Conservation (phyloP, 2,888 invertebrate species). For the Himalopsyche anomala region DNA sequence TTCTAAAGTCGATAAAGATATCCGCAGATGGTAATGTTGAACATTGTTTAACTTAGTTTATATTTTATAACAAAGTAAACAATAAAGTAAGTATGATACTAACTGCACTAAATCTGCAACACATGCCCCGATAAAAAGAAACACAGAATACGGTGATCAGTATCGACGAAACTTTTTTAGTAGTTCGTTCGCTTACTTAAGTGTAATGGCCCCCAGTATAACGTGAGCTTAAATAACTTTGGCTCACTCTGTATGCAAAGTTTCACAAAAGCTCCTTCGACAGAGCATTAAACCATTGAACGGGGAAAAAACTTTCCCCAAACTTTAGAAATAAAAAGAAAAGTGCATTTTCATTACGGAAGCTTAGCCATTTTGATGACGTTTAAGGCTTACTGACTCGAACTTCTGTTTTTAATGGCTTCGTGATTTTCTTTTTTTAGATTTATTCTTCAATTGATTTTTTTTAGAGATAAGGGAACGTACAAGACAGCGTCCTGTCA, state of each 20-base stretch:
- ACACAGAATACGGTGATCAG: neutral
- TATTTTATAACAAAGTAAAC: neutral
- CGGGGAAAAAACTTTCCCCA: neutral
- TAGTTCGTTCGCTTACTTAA: conserved; percentile 35
- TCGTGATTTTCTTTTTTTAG: neutral
- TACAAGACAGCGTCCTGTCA: too few species aligned
- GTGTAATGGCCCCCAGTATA: conserved; percentile 47
- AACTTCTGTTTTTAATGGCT: conserved; percentile 11
- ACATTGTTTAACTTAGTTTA: too few species aligned
- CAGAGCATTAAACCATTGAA: conserved; percentile 34
- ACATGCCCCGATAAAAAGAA: neutral
- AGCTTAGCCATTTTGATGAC: neutral
- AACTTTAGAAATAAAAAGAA: conserved; percentile 33
- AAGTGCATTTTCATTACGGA: conserved; percentile 27
- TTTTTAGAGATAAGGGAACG: too few species aligned
- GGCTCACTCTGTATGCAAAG: conserved; percentile 56
- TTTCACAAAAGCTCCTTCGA: conserved; percentile 36
- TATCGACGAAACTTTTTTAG: conserved; percentile 48
- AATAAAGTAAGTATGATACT: too few species aligned
- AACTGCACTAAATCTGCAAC: neutral
- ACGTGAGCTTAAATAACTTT: conserved; percentile 46
- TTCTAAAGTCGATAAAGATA: too few species aligned
- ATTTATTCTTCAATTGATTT: too few species aligned
- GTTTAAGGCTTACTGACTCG: neutral
- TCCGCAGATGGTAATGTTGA: too few species aligned